Evolutionary conservation across 2,113 vertebrate species (phyloP).

Genomic region (Carassius gibelio): DNA sequence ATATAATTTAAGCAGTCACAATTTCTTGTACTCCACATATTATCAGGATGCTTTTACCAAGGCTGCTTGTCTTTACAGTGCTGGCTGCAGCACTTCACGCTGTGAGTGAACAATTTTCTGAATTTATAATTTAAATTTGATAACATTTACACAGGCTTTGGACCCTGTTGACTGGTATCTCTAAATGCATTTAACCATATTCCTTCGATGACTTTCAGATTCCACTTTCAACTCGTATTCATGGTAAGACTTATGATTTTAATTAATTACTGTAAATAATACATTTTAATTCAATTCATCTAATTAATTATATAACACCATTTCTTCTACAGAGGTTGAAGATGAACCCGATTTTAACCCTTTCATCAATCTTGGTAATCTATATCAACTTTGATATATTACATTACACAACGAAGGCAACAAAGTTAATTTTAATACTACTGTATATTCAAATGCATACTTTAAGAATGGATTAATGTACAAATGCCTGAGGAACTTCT

Average conservation of each 20-base stretch:
- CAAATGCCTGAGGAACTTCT: not conserved
- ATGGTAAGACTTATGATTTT: conserved; percentile 62
- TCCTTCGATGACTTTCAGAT: conserved; percentile 55
- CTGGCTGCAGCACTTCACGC: conserved; percentile 52
- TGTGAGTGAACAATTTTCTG: conserved; percentile 61
- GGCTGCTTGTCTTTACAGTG: conserved; percentile 53
- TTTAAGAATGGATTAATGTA: not conserved
- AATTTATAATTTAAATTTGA: not conserved
- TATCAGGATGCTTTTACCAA: conserved; percentile 49
- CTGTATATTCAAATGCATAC: not conserved
- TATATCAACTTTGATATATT: not conserved
- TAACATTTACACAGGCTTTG: not conserved
- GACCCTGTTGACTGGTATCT: not conserved
- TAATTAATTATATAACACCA: not conserved
- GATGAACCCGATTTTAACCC: conserved; percentile 71
- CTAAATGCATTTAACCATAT: not conserved
- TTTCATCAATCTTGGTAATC: conserved; percentile 70
- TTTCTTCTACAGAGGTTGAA: conserved; percentile 66
- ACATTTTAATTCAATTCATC: not conserved
- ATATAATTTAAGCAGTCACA: conserved; percentile 50
- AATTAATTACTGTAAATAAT: not conserved
- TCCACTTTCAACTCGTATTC: conserved; percentile 53
- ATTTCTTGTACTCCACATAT: not conserved
- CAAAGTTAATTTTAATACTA: not conserved
- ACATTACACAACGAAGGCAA: not conserved